Evolutionary conservation across 2,888 invertebrate genomes (phyloP), one percentile per base, ranked within the genome.

Genomic region (Cylloceria caligata): DNA sequence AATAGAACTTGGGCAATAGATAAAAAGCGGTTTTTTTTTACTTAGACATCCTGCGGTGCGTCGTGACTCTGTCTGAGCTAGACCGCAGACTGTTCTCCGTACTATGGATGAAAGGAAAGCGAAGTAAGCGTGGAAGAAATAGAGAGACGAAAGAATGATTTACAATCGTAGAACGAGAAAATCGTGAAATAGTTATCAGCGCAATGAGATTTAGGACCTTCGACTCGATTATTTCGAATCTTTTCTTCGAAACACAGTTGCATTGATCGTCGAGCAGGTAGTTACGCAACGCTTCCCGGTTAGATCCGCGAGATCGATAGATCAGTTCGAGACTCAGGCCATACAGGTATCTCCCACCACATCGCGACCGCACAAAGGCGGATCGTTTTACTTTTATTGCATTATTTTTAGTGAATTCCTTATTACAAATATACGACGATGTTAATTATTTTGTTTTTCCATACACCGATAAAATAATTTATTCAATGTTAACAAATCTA

Each of bases 191-290:
- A 72, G 49, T 47, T 55, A n/a, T n/a, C n/a, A 62, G 13, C 65
- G 19, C 16, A 30, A 30, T 36, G 67, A 75, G 65, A 75, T 72
- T 62, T 72, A 67, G 45, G 45, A 24, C 65, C 64, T 76, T 71
- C 72, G 45, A 73, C 34, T 49, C 64, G 73, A 73, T 83, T 83
- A 77, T 73, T n/a, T n/a, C n/a, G n/a, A n/a, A n/a, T n/a, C n/a
- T n/a, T n/a, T n/a, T n/a, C n/a, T n/a, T n/a, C n/a, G n/a, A n/a
- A 75, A 75, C 60, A 69, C 60, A 47, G 68, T 80, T 80, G 83
- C 76, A 52, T 80, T 76, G 45, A 36, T 68, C 76, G 76, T 80
- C 16, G 73, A 80, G 55, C 80, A 76, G 80, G 72, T 83, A 72
- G 68, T 83, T 80, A 76, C 75, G 73, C 55, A 83, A 80, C 24